Conservation (phyloP, 1,140 invertebrate species). For the Trachelipus rathkii region DNA sequence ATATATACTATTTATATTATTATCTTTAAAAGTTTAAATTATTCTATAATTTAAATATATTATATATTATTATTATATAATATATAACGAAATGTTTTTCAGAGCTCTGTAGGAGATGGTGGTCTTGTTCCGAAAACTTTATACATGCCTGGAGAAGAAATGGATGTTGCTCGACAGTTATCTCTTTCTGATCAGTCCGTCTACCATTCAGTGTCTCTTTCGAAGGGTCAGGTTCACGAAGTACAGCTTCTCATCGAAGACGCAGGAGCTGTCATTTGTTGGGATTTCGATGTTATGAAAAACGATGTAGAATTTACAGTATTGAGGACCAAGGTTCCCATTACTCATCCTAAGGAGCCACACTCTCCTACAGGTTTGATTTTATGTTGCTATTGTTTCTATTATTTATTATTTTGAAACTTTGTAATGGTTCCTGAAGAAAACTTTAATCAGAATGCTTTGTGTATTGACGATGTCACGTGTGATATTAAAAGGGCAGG, state of each 20-base stretch:
- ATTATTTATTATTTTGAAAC: not conserved
- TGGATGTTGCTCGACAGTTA: conserved; percentile 48
- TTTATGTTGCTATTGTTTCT: not conserved
- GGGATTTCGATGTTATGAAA: conserved; percentile 94
- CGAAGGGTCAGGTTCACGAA: conserved; percentile 74
- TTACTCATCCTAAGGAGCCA: conserved; percentile 46
- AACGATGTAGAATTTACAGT: conserved; percentile 84
- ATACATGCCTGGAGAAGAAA: conserved; percentile 72
- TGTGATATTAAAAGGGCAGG: no score
- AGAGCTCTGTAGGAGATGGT: conserved; percentile 60
- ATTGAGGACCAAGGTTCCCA: conserved; percentile 61
- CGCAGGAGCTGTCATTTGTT: conserved; percentile 83
- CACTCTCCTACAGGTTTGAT: conserved; percentile 31
- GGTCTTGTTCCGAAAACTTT: conserved; percentile 82
- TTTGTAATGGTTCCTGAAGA: not conserved
- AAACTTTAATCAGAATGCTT: not conserved
- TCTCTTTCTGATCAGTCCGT: conserved; percentile 64
- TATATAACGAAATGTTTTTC: conserved; percentile 4
- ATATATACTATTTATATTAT: no score
- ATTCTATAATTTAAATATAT: no score
- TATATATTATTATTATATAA: conserved; percentile 26
- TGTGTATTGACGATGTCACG: not conserved
- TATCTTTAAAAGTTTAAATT: no score
- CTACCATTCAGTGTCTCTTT: conserved; percentile 65
- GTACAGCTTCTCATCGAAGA: conserved; percentile 76